A percentile compares a stretch with the other conserved stretches of the same genome.
Evolutionary conservation across 2,888 invertebrate genomes (phyloP).

Genomic region (Nephrotoma guestfalica): DNA sequence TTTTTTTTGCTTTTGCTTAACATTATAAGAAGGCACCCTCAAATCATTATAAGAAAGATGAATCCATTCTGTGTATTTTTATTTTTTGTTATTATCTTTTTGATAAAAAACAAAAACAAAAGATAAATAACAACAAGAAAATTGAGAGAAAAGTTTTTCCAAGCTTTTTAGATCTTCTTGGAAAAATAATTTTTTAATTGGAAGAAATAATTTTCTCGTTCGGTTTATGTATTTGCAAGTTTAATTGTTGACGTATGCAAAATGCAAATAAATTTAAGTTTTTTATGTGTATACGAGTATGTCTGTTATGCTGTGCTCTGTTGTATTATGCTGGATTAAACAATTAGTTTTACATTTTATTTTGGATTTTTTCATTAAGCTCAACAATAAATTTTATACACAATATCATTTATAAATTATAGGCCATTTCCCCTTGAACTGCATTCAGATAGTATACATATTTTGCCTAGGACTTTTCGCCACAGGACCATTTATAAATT

Average conservation of each 20-base stretch:
- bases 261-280: not conserved
- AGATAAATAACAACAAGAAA: not conserved
- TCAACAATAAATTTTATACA: too few species aligned
- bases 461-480: too few species aligned
- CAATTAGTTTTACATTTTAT: not conserved
- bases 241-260: not conserved
- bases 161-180: not conserved
- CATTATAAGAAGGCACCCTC: not conserved
- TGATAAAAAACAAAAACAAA: not conserved
- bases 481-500: too few species aligned
- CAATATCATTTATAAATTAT: too few species aligned
- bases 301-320: too few species aligned
- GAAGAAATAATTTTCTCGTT: not conserved
- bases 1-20: not conserved
- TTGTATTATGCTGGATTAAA: not conserved
- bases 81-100: not conserved
- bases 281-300: not conserved
- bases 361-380: too few species aligned
- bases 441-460: too few species aligned
- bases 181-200: not conserved
- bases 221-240: not conserved
- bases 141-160: not conserved
- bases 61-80: not conserved
- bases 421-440: too few species aligned
- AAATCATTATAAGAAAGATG: not conserved